A percentile compares a stretch with the other conserved stretches of the same genome.
Evolutionary conservation across 1,140 invertebrate genomes (phyloP).

Genomic region (Cyclina sinensis): DNA sequence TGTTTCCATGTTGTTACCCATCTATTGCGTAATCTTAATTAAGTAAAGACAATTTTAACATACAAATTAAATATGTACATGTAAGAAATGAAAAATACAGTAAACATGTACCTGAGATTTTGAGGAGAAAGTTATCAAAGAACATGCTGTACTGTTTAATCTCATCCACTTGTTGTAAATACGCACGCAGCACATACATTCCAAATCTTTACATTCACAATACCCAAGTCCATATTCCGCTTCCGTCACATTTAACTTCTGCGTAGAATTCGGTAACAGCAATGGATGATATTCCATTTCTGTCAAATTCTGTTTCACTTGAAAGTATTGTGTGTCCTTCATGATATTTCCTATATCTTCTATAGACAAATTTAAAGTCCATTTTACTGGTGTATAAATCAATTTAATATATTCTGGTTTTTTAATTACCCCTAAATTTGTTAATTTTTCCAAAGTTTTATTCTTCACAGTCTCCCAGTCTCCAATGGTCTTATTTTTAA

Average conservation of each 20-base stretch:
- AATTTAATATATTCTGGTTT: slow-evolving; percentile 67
- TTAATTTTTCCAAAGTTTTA: slow-evolving; percentile 82
- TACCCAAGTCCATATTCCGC: slow-evolving; percentile 74
- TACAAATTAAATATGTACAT: too few relatives aligned
- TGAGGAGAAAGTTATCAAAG: slow-evolving; percentile 81
- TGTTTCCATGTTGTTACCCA: too few relatives aligned
- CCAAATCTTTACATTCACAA: slow-evolving; percentile 81
- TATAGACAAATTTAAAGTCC: slow-evolving; percentile 80
- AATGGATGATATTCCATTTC: slow-evolving; percentile 73
- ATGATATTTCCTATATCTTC: slow-evolving; percentile 82
- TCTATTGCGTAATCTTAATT: too few relatives aligned
- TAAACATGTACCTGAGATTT: slow-evolving; percentile 80
- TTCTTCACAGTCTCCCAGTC: slow-evolving; percentile 79
- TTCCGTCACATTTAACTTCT: slow-evolving; percentile 66
- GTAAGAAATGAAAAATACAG: too few relatives aligned
- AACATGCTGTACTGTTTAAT: slow-evolving; percentile 79
- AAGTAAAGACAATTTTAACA: too few relatives aligned
- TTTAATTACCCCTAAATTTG: slow-evolving; percentile 76
- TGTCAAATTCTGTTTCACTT: slow-evolving; percentile 76
- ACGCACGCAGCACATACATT: slow-evolving; percentile 81
- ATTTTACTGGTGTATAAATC: slow-evolving; percentile 73
- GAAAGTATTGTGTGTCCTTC: slow-evolving; percentile 82
- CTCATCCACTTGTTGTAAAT: slow-evolving; percentile 78
- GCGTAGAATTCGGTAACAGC: slow-evolving; percentile 53
- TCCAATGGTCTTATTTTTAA: slow-evolving; percentile 79